A percentile compares a stretch with the other conserved stretches of the same genome.
Conservation (phyloP, 2,888 invertebrate genomes). For the Cantharis flavilabris region DNA sequence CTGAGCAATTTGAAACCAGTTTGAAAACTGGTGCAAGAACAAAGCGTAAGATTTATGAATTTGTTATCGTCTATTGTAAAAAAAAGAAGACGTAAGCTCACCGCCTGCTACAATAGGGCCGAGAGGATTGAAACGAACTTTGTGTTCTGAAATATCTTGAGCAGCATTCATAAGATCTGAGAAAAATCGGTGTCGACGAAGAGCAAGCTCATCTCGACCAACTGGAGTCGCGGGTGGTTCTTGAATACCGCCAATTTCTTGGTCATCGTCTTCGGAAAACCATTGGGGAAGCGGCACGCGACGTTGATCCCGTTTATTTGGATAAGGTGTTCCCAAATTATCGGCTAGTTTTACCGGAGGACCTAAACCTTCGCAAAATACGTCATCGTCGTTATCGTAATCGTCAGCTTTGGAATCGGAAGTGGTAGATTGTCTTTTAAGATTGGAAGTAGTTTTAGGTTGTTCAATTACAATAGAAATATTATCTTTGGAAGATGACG, state of each 20-base stretch:
- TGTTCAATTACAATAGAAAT: slow-evolving; percentile 37
- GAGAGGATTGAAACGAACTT: slow-evolving; percentile 75
- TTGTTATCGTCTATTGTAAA: too few relatives aligned
- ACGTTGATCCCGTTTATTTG: slow-evolving; percentile 47
- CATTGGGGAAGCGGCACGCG: slow-evolving; percentile 54
- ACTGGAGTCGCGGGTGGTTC: slow-evolving; percentile 78
- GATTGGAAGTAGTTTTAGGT: slow-evolving; percentile 25
- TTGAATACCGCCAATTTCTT: slow-evolving; percentile 59
- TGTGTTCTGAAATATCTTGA: slow-evolving; percentile 73
- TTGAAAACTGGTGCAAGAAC: too few relatives aligned
- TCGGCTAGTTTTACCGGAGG: slow-evolving; percentile 55
- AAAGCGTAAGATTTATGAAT: too few relatives aligned
- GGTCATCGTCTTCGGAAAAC: slow-evolving; percentile 54
- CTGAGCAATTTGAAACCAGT: too few relatives aligned
- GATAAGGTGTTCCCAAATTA: slow-evolving; percentile 59
- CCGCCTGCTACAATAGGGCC: slow-evolving; percentile 69
- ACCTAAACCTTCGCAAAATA: slow-evolving; percentile 60
- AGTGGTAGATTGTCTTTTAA: slow-evolving; percentile 31
- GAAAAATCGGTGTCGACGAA: slow-evolving; percentile 77
- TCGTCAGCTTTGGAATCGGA: slow-evolving; percentile 39
- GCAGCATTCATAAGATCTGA: slow-evolving; percentile 76
- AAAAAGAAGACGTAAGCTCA: slow-evolving; percentile 47
- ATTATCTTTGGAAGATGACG: slow-evolving; percentile 52
- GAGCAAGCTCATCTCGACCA: slow-evolving; percentile 76
- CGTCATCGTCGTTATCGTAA: slow-evolving; percentile 60